A percentile compares a stretch with the other conserved stretches of the same genome.
These are phyloP conservation scores for Antrozous pallidus DNA, from an alignment of 2,797 vertebrate genomes.

Conservation along the genomic window DNA sequence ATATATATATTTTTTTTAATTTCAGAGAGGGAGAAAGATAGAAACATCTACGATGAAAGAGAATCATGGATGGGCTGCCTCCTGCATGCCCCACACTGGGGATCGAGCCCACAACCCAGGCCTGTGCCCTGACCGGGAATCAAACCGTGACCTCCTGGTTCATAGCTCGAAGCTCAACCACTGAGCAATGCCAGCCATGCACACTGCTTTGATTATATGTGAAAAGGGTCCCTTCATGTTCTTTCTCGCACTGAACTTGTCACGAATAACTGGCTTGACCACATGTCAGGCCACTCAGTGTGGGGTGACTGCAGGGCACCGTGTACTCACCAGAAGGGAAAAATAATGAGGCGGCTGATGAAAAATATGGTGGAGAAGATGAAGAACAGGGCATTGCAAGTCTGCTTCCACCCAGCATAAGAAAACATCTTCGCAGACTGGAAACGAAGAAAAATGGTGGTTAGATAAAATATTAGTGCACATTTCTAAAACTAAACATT, in stretches of 20 bases:
- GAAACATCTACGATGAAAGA: no score
- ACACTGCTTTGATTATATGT: neutral
- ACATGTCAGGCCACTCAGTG: rapidly evolving
- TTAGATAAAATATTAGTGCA: neutral
- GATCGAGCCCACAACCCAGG: no score
- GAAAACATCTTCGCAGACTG: conserved; percentile 96
- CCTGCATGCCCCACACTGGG: no score
- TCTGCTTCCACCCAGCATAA: conserved; percentile 91
- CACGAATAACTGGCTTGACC: neutral
- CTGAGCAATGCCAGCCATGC: no score
- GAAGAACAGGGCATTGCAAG: conserved; percentile 90
- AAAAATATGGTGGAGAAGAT: conserved; percentile 89
- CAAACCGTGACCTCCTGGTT: no score
- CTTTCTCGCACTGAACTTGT: neutral
- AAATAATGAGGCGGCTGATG: conserved; percentile 91
- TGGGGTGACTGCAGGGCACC: rapidly evolving
- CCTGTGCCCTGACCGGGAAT: no score
- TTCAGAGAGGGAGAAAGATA: no score
- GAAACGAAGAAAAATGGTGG: conserved; percentile 54
- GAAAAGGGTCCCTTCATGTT: neutral
- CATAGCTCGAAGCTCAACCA: no score
- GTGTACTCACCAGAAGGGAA: conserved; percentile 92
- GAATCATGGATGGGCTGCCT: no score
- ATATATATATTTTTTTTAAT: no score
- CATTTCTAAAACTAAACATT: neutral